These are phyloP conservation scores for Cyrtonyx montezumae DNA, from an alignment of 2,113 vertebrate genomes.

Conservation along the genomic window DNA sequence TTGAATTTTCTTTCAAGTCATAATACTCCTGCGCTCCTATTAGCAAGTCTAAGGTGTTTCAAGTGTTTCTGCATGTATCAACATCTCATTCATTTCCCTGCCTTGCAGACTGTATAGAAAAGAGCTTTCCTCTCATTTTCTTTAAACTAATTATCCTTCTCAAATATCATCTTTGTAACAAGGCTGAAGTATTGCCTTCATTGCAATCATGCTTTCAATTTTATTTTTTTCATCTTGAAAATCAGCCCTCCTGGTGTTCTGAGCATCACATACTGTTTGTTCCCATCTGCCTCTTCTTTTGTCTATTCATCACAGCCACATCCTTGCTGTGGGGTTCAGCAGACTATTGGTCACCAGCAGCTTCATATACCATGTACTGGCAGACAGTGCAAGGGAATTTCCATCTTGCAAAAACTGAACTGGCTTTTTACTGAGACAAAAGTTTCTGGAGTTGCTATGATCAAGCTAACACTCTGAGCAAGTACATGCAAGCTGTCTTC, in stretches of 20 bases:
- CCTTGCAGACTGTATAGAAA: neutral
- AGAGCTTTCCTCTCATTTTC: neutral
- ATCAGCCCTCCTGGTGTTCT: neutral
- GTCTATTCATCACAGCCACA: neutral
- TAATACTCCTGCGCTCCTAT: neutral
- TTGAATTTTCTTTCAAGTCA: neutral
- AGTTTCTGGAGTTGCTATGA: fast-evolving
- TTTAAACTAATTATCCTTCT: fast-evolving
- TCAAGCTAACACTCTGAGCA: neutral
- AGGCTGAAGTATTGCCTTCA: neutral
- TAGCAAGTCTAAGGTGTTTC: neutral
- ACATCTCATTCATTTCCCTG: neutral
- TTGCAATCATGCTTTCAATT: neutral
- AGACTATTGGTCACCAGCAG: neutral
- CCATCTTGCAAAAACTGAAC: neutral
- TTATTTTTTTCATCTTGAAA: neutral
- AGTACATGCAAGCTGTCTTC: neutral
- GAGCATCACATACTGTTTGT: neutral
- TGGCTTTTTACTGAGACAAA: neutral
- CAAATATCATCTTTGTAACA: neutral
- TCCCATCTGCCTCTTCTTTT: neutral
- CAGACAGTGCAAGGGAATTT: neutral
- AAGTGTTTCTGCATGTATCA: neutral
- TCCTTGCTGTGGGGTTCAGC: neutral
- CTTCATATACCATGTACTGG: neutral